Conservation (phyloP, 2,113 vertebrate species). For the Chaetodon auriga region DNA sequence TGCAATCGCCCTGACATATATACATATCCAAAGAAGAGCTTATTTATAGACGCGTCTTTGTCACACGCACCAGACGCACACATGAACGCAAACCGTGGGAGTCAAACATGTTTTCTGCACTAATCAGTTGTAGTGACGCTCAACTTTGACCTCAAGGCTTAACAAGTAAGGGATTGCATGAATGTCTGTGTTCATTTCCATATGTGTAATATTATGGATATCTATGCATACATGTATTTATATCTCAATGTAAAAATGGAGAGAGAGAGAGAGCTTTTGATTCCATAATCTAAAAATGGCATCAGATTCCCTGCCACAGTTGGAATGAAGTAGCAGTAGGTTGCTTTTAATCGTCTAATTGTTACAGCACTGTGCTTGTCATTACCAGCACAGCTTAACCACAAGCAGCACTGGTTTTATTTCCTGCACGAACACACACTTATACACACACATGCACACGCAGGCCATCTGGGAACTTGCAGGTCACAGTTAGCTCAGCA, state of each 20-base stretch:
- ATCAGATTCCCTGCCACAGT: slow-evolving; percentile 31
- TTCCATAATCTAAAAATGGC: slow-evolving; percentile 43
- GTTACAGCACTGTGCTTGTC: slow-evolving; percentile 51
- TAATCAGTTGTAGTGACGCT: slow-evolving; percentile 42
- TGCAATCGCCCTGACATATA: slow-evolving; percentile 45
- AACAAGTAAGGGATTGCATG: slow-evolving; percentile 20
- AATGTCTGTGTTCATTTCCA: neutral
- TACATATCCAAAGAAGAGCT: slow-evolving; percentile 22
- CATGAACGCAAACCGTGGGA: neutral
- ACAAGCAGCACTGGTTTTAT: slow-evolving; percentile 29
- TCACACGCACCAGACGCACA: neutral
- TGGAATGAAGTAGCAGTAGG: slow-evolving; percentile 49
- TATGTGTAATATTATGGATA: slow-evolving; percentile 30
- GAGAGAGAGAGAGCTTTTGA: neutral
- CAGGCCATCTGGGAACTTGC: slow-evolving; percentile 44
- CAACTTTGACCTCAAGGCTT: slow-evolving; percentile 56
- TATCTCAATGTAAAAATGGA: neutral
- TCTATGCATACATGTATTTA: slow-evolving; percentile 3
- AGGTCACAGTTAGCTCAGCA: slow-evolving; percentile 16
- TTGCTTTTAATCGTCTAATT: slow-evolving; percentile 67
- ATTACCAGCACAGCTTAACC: slow-evolving; percentile 65
- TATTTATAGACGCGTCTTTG: slow-evolving; percentile 44
- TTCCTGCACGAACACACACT: slow-evolving; percentile 26
- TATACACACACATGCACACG: neutral
- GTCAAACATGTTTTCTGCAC: slow-evolving; percentile 9